Base-by-base conservation (phyloP, 1,140 invertebrate species). In the Papilio dardanus region DNA sequence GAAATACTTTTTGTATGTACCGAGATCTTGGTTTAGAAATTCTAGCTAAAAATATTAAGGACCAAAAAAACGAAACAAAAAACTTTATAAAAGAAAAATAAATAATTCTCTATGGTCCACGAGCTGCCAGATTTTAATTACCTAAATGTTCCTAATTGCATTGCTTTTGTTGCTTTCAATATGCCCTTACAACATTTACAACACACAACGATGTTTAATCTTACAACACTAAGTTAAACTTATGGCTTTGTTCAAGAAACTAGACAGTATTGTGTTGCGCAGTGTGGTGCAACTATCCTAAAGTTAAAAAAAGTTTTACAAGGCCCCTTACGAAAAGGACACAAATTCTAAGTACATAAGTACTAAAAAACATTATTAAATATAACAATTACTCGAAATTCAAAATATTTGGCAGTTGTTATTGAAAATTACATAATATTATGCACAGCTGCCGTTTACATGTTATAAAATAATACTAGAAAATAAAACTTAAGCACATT, bases 401-500 rank as follows among this genome's bases (percentile, higher is more conserved):
- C 73, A 80, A 82, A 80, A 82, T 73, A 79, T 84, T 79, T 85
- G 87, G 86, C 87, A 88, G 87, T 86, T 75, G 74, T 42, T 68
- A 50, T 82, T 81, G 81, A 71, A 78, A 75, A 77, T 76, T 71
- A 75, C 67, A 77, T 37, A 71, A n/a, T 69, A 77, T 69, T 31
- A 76, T 76, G 71, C 71, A 58, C 42, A 84, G 82, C 84, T 88
- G 84, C 83, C 84, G 46, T 67, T 50, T 78, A 81, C 75, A 69
- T 16, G 12, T 16, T 69, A 75, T 79, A 71, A 79, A 79, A 82
- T 85, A 84, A 86, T 86, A 84, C 82, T 84, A 83, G 76, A 85
- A 84, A 84, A 82, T 78, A 79, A 75, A 81, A 79, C 62, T 81
- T 84, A 85, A 87, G 86, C 85, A 84, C 84, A 86, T 86, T 84